Evolutionary conservation across 2,888 invertebrate genomes (phyloP), one percentile per base, ranked within the genome.

Genomic region (Campoplex nolae): DNA sequence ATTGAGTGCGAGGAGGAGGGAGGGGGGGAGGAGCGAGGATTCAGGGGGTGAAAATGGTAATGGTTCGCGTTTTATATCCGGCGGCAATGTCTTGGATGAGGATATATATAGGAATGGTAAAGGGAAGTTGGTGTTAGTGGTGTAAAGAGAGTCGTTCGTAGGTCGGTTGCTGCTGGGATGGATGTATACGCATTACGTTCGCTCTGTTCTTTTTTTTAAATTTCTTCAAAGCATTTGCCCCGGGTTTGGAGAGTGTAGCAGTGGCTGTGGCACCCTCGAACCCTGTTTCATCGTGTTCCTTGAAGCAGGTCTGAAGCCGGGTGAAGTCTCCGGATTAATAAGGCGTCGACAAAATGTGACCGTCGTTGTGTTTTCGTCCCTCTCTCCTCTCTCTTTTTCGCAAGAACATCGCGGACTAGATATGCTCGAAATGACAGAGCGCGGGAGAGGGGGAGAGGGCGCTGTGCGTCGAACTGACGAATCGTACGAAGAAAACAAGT

Each of bases 161-260:
- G 71, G 79, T 76, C 68, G 75, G 87, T 80, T 86, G 83, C 84
- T 86, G 85, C 84, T 86, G 85, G 91, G 92, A 94, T 93, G 92
- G 93, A 94, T 93, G 93, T 93, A 93, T 94, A 93, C 93, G 92
- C 94, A 93, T 94, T 94, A 94, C 92, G 92, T 92, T 91, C 81
- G 86, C 91, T 93, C 92, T 92, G 93, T 93, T 93, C 93, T 94
- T 94, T 78, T 23, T 23, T 23, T 23, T 94, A 94, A 94, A 94
- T 94, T 94, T 94, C 93, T 93, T 93, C 93, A 94, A 93, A 94
- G 93, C 90, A 86, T 87, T 88, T 88, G 83, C 83, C 84, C 88
- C 32, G n/a, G 51, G 35, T 67, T 67, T 77, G 76, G 28, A 18
- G 13, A 28, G 65, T 77, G 51, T 67, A 51, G 42, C 54, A 54